Conservation (phyloP, 2,888 invertebrate genomes). For the Pheosia tremula region DNA sequence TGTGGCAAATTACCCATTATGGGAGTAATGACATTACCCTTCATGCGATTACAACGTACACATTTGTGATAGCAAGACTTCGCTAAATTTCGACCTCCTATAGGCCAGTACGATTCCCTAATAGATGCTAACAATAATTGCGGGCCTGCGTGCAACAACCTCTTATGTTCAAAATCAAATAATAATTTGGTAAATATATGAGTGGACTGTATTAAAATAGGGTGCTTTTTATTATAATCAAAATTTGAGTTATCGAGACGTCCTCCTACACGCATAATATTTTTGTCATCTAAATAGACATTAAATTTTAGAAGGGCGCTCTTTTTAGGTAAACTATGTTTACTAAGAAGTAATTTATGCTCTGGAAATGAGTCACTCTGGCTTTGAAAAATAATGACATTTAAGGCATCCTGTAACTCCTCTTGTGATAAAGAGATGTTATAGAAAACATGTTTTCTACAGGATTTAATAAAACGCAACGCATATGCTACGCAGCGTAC, state of each 20-base stretch:
- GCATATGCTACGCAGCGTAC: slow-evolving; percentile 13
- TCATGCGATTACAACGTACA: slow-evolving; percentile 8
- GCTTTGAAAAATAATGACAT: slow-evolving; percentile 16
- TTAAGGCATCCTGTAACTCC: slow-evolving; percentile 19
- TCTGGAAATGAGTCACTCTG: slow-evolving; percentile 33
- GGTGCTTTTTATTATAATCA: slow-evolving; percentile 35
- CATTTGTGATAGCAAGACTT: slow-evolving; percentile 10
- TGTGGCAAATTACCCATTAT: slow-evolving; percentile 35
- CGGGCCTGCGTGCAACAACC: slow-evolving; percentile 33
- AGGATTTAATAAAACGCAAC: slow-evolving; percentile 25
- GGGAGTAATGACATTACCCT: slow-evolving; percentile 13
- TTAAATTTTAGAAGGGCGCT: slow-evolving; percentile 27
- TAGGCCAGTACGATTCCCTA: slow-evolving; percentile 32
- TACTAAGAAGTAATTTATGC: slow-evolving; percentile 21
- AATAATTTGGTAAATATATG: slow-evolving; percentile 31
- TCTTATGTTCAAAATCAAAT: slow-evolving; percentile 26
- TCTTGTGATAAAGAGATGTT: slow-evolving; percentile 1
- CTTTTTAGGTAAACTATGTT: slow-evolving; percentile 14
- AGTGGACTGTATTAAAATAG: slow-evolving; percentile 38
- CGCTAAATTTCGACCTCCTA: slow-evolving; percentile 28
- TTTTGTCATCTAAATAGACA: slow-evolving; percentile 25
- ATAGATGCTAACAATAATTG: slow-evolving; percentile 27
- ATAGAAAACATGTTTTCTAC: slow-evolving; percentile 7
- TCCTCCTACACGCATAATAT: slow-evolving; percentile 37
- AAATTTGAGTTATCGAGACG: slow-evolving; percentile 29